These are phyloP conservation scores for Beroe forskalii DNA, from an alignment of 37 sponge, comb jelly and placozoan genomes.

Conservation along the genomic window DNA sequence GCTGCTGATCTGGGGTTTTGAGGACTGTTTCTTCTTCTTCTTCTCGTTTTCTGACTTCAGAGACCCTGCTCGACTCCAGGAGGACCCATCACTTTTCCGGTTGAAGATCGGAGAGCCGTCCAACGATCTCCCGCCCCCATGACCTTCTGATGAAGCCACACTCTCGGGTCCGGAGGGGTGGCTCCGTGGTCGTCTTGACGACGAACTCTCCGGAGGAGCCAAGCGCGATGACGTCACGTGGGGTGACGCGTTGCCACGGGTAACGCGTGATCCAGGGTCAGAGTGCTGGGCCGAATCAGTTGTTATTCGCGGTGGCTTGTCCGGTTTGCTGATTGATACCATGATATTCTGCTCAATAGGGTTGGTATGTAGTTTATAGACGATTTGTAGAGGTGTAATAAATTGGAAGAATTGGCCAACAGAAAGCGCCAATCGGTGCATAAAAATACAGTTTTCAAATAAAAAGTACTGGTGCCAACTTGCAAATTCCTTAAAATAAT, in stretches of 20 bases:
- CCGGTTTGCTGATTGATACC: too few species aligned
- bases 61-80: not conserved
- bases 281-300: not conserved
- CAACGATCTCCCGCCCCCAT: not conserved
- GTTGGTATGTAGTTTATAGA: too few species aligned
- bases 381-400: too few species aligned
- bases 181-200: not conserved
- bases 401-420: too few species aligned
- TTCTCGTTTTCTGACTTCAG: not conserved
- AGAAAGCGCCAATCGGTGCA: too few species aligned
- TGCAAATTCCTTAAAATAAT: too few species aligned
- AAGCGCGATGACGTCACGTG: not conserved
- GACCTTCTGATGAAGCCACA: not conserved
- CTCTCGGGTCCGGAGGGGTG: not conserved
- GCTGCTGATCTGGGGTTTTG: not conserved
- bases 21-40: constrained; percentile 21
- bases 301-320: not conserved
- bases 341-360: too few species aligned
- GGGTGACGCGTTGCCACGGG: not conserved
- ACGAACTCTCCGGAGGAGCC: not conserved
- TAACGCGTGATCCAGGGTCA: not conserved
- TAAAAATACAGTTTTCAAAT: too few species aligned
- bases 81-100: not conserved
- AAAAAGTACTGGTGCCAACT: too few species aligned
- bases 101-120: not conserved